A percentile compares a stretch with the other conserved stretches of the same genome.
These are phyloP conservation scores for Athetis lepigone DNA, from an alignment of 2,888 invertebrate species.

Conservation along the genomic window DNA sequence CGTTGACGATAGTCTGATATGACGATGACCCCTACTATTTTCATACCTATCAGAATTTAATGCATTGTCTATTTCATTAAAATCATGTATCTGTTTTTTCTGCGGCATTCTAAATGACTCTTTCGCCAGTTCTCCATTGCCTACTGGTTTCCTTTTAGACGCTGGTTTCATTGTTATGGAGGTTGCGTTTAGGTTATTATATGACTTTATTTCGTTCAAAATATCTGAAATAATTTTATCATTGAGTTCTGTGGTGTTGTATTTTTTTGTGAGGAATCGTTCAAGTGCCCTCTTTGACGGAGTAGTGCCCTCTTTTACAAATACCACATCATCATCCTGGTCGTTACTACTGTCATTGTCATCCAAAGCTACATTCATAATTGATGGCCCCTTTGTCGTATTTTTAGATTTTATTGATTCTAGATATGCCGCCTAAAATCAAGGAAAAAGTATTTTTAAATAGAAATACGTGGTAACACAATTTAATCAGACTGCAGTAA, in stretches of 20 bases:
- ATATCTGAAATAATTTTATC: conserved; percentile 78
- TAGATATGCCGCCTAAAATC: conserved; percentile 79
- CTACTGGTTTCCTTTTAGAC: conserved; percentile 67
- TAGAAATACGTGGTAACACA: not conserved
- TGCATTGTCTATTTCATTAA: conserved; percentile 79
- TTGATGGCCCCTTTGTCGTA: conserved; percentile 69
- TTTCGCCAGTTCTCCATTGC: conserved; percentile 77
- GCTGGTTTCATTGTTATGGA: conserved; percentile 75
- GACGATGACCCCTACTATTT: conserved; percentile 80
- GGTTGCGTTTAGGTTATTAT: conserved; percentile 86
- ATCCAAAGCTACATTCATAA: conserved; percentile 79
- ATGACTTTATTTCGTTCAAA: conserved; percentile 88
- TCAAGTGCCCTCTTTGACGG: conserved; percentile 75
- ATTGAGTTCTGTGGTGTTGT: conserved; percentile 68
- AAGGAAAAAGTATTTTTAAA: not conserved
- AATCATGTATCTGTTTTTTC: conserved; percentile 76
- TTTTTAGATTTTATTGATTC: conserved; percentile 74
- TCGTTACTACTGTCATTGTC: conserved; percentile 72
- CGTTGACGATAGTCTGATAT: conserved; percentile 83
- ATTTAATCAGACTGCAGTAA: no score
- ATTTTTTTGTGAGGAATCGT: conserved; percentile 67
- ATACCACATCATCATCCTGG: conserved; percentile 81
- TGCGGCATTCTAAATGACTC: conserved; percentile 79
- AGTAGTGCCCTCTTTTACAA: conserved; percentile 77
- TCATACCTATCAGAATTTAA: conserved; percentile 71